These are phyloP conservation scores for Babylonia areolata DNA, from an alignment of 1,140 invertebrate species.

Conservation along the genomic window DNA sequence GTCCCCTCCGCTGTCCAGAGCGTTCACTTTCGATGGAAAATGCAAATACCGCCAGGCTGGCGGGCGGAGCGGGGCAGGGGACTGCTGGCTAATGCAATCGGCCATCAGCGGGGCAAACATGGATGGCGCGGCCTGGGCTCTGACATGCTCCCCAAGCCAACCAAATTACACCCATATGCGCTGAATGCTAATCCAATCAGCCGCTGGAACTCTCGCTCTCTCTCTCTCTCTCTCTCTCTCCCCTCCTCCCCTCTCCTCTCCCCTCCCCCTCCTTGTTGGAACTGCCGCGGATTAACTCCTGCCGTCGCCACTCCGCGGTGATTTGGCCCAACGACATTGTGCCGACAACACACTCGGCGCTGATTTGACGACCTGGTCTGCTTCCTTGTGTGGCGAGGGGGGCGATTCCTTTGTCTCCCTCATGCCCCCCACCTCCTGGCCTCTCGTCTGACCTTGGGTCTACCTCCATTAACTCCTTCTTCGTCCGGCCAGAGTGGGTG, in stretches of 20 bases:
- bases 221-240: neutral
- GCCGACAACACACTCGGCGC: neutral
- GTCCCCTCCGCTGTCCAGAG: neutral
- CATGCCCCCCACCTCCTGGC: neutral
- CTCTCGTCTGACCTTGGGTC: neutral
- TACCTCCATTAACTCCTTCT: neutral
- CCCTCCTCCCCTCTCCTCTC: neutral
- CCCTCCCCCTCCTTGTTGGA: neutral
- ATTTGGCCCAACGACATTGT: slow-evolving; percentile 4
- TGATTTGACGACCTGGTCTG: neutral
- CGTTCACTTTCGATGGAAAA: slow-evolving; percentile 20
- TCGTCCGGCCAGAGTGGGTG: neutral
- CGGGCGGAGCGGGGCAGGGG: neutral
- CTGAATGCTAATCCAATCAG: slow-evolving; percentile 8
- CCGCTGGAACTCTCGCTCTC: neutral
- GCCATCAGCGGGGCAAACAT: neutral
- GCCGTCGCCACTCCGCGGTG: neutral
- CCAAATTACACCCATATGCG: slow-evolving; percentile 21
- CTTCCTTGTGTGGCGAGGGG: neutral
- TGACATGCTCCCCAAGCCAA: slow-evolving; percentile 2
- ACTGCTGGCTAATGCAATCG: slow-evolving; percentile 27
- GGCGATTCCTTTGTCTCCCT: neutral
- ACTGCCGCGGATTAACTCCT: neutral
- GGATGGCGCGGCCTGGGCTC: neutral
- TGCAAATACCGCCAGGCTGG: neutral